A percentile compares a stretch with the other conserved stretches of the same genome.
Conservation (phyloP, 2,797 vertebrate genomes). For the Gambelia wislizenii region DNA sequence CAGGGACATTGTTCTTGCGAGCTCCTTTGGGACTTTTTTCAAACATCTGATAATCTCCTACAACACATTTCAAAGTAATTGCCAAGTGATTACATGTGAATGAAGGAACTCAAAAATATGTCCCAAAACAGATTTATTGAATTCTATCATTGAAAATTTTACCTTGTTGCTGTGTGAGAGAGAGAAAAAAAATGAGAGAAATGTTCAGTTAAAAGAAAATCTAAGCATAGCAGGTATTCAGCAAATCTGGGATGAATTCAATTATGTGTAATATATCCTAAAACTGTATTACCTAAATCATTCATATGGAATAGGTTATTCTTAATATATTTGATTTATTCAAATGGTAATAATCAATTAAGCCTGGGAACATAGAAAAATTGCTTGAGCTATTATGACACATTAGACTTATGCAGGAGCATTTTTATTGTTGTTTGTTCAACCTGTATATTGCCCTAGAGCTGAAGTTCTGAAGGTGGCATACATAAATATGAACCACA, state of each 20-base stretch:
- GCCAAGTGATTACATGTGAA: not conserved
- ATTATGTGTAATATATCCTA: not conserved
- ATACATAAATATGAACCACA: not conserved
- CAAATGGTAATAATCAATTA: not conserved
- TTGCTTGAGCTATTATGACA: not conserved
- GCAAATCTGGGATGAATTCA: not conserved
- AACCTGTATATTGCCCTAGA: not conserved
- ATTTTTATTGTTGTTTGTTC: not conserved
- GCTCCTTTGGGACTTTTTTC: too few species aligned
- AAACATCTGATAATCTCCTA: too few species aligned
- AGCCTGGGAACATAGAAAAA: not conserved
- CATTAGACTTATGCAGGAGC: not conserved
- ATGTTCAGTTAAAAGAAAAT: not conserved
- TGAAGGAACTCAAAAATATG: not conserved
- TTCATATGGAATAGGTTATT: not conserved
- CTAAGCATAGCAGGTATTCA: not conserved
- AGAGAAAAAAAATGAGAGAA: not conserved
- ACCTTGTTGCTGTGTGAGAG: not conserved
- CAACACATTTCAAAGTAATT: not conserved
- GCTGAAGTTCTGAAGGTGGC: not conserved
- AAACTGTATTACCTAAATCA: not conserved
- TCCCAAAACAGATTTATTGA: not conserved
- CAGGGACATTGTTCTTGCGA: too few species aligned
- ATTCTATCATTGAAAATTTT: not conserved
- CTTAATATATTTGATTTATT: not conserved